Base-by-base conservation (phyloP, 2,797 vertebrate species). In the Sylvilagus floridanus region DNA sequence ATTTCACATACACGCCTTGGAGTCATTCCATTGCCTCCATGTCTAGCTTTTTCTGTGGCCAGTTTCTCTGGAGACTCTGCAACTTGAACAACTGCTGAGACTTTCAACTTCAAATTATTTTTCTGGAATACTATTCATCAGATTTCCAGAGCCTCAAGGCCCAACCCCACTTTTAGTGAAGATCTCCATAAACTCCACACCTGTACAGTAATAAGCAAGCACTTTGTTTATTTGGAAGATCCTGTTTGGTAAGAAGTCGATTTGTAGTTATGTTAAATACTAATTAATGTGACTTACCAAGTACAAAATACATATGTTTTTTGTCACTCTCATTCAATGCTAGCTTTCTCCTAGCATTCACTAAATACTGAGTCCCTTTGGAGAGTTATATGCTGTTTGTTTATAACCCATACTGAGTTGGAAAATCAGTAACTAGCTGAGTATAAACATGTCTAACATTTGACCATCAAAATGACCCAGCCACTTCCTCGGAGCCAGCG, bases 391-490 rank as follows among this genome's bases (percentile, higher is more conserved):
- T 2, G 4, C 21, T 88, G 3, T 81, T 73, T 95, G 47, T 84
- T 90, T 63, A 90, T 37, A 90, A 42, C 42, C 11, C 16, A 50
- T 93, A 62, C 54, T 57, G 57, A 54, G 57, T 69, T 92, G 66
- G 66, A 91, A 94, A 92, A 62, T 91, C 78, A 73, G 73, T 92
- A 30, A 85, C 81, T 86, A 16, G 3, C 16, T 77, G 28, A 90
- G 7, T 88, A 79, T 77, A 95, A 95, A 89, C 85, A 94, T 17
- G 17, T 81, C 9, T 78, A 84, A 90, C 24, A 22, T 77, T 69
- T 91, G 86, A 88, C 72, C 85, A 72, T 89, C 30, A 73, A 69
- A 96, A 66, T 4, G 22, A 75, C 32, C 42, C 54, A 84, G 50
- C n/a, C 88, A 79, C 66, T 92, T 93, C 78, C 81, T 91, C 37